Conservation (phyloP, 2,113 vertebrate genomes). For the Mystacornis crossleyi region DNA sequence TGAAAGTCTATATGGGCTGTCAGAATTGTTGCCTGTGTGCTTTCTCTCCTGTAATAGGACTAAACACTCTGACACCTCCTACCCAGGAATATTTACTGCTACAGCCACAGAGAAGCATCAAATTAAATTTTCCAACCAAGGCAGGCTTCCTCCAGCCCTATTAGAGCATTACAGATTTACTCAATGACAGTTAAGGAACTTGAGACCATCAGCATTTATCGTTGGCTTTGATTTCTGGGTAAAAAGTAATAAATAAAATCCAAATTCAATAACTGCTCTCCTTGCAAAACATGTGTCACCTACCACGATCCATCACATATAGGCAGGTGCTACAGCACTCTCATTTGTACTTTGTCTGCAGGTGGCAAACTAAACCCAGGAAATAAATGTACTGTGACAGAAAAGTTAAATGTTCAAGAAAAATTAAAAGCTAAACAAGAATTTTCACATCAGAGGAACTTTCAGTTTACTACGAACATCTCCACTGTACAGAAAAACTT, state of each 20-base stretch:
- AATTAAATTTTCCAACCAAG: neutral
- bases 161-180: neutral
- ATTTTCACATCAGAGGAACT: neutral
- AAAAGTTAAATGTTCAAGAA: neutral
- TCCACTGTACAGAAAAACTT: neutral
- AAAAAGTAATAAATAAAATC: slow-evolving; percentile 24
- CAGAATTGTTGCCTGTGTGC: neutral
- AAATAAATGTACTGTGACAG: neutral
- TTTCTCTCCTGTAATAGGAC: neutral
- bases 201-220: neutral
- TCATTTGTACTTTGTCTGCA: slow-evolving; percentile 49
- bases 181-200: neutral
- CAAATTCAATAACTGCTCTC: neutral
- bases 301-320: neutral
- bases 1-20: neutral
- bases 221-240: neutral
- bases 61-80: slow-evolving; percentile 15
- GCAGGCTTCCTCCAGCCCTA: neutral
- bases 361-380: slow-evolving; percentile 57
- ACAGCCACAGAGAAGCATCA: neutral
- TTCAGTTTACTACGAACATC: neutral
- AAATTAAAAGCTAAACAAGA: neutral
- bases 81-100: neutral
- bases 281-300: slow-evolving; percentile 16
- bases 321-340: slow-evolving; percentile 1